A percentile compares a stretch with the other conserved stretches of the same genome.
These are phyloP conservation scores for Pocillopora meandrina DNA, from an alignment of 92 coral and sea anemone species.

Conservation along the genomic window DNA sequence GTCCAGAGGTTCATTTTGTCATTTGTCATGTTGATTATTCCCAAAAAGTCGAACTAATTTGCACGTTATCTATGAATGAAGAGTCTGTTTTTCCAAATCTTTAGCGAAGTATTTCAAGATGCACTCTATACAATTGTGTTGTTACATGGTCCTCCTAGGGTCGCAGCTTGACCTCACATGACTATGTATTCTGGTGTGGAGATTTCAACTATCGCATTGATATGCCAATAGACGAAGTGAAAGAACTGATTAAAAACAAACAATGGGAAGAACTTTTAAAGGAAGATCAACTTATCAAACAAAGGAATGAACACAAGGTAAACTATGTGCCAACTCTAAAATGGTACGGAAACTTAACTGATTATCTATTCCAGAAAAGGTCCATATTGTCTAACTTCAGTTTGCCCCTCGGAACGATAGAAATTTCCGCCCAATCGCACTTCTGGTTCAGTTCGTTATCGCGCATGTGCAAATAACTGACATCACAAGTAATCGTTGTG, in stretches of 20 bases:
- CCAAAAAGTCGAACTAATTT: too few species aligned
- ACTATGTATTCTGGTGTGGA: slow-evolving; percentile 99
- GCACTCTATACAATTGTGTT: neutral
- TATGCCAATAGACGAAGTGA: slow-evolving; percentile 90
- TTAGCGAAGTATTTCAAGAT: neutral
- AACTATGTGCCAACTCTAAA: neutral
- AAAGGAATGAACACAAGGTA: slow-evolving; percentile 83
- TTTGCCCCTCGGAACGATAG: too few species aligned
- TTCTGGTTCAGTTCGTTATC: too few species aligned
- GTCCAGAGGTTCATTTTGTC: too few species aligned
- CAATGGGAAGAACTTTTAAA: slow-evolving; percentile 78
- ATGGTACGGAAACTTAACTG: neutral
- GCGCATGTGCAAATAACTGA: too few species aligned
- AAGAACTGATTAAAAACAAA: slow-evolving; percentile 78
- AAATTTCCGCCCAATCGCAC: too few species aligned
- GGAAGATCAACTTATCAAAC: slow-evolving; percentile 85
- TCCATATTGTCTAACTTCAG: too few species aligned
- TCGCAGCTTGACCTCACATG: slow-evolving; percentile 86
- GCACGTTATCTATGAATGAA: too few species aligned
- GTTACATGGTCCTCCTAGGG: slow-evolving; percentile 54
- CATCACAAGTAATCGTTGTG: too few species aligned
- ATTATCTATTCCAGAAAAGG: too few species aligned
- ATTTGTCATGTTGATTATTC: too few species aligned
- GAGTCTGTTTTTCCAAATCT: too few species aligned
- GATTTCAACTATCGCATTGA: slow-evolving; percentile 98